Evolutionary conservation across 2,888 invertebrate genomes (phyloP).

Genomic region (Lycia hirtaria): DNA sequence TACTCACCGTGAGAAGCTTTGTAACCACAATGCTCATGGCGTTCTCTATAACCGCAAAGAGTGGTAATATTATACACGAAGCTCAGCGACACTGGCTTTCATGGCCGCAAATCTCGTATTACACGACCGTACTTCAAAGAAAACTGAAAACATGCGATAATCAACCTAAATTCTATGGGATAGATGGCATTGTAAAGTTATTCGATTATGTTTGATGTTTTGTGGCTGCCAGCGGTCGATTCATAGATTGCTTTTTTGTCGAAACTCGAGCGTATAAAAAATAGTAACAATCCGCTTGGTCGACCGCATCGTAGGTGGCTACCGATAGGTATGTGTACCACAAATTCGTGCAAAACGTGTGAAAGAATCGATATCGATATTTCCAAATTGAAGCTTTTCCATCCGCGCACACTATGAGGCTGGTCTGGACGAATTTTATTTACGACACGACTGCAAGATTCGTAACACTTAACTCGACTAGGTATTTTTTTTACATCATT

Average conservation of each 20-base stretch:
- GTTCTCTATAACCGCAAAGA: conserved; percentile 80
- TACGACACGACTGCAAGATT: conserved; percentile 1
- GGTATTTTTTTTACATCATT: too few species aligned
- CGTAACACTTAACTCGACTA: too few species aligned
- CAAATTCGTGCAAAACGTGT: conserved; percentile 57
- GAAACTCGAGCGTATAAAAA: conserved; percentile 71
- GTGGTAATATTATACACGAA: conserved; percentile 83
- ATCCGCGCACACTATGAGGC: not conserved
- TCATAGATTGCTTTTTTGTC: conserved; percentile 81
- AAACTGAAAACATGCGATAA: conserved; percentile 48
- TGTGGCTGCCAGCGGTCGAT: conserved; percentile 64
- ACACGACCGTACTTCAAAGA: conserved; percentile 55
- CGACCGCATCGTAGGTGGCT: conserved; percentile 67
- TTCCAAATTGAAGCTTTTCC: conserved; percentile 45
- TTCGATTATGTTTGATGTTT: conserved; percentile 47
- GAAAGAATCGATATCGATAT: conserved; percentile 59
- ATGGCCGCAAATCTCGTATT: conserved; percentile 79
- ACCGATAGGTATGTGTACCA: conserved; percentile 59
- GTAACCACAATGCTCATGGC: conserved; percentile 78
- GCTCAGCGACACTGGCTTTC: conserved; percentile 83
- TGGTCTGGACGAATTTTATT: not conserved
- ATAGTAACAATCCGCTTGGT: conserved; percentile 53
- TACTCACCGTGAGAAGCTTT: conserved; percentile 75
- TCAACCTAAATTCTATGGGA: conserved; percentile 48
- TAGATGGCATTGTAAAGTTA: conserved; percentile 49